Percentiles rank a stretch among this genome's conserved stretches.
Conservation (phyloP, 2,113 vertebrate species). For the Chionis minor region DNA sequence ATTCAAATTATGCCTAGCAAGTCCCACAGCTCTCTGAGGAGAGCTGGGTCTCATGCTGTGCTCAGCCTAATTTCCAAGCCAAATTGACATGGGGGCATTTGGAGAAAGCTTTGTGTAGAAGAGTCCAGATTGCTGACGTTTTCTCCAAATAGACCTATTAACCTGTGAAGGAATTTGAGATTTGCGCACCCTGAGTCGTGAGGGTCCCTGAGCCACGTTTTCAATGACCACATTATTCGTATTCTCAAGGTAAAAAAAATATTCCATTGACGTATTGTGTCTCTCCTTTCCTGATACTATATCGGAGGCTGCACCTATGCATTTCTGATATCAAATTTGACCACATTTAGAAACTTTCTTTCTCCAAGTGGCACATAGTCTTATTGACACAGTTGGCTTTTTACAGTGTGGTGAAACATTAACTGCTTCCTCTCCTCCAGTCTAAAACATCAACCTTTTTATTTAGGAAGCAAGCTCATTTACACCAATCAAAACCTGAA, state of each 20-base stretch:
- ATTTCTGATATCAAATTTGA: background rate
- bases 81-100: background rate
- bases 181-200: background rate
- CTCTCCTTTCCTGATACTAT: background rate
- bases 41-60: background rate
- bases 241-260: background rate
- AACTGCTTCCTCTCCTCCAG: background rate
- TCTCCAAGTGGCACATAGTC: conserved; percentile 9
- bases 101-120: background rate
- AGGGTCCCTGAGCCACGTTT: background rate
- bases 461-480: background rate
- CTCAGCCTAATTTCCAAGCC: background rate
- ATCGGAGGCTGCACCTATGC: background rate
- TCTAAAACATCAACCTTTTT: background rate
- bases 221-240: background rate
- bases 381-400: conserved; percentile 58
- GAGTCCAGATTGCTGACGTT: background rate
- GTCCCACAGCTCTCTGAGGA: background rate
- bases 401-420: background rate
- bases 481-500: background rate
- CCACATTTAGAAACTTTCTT: background rate
- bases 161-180: background rate
- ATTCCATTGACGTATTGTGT: background rate
- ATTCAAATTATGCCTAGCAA: background rate
- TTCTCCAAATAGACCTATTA: background rate